These are phyloP conservation scores for Manis crassicaudata DNA, from an alignment of 2,797 vertebrate species.

Conservation along the genomic window DNA sequence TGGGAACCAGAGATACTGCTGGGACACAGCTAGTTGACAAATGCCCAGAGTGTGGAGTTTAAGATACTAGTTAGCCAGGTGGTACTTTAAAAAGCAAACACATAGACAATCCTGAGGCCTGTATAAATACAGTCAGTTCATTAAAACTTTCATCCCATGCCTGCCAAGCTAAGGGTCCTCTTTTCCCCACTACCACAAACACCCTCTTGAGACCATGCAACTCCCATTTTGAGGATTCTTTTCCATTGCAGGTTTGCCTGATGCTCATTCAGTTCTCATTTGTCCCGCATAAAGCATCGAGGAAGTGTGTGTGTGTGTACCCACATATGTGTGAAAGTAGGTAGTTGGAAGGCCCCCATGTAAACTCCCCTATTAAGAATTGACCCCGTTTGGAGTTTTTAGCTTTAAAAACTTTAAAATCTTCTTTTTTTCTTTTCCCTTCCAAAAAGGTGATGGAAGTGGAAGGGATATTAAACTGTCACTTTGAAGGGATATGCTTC, in stretches of 20 bases:
- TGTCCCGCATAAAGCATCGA: not conserved
- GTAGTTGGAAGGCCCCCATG: not conserved
- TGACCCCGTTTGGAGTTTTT: not conserved
- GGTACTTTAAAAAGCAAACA: not conserved
- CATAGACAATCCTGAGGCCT: not conserved
- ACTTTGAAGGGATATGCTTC: not conserved
- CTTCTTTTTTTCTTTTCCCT: not conserved
- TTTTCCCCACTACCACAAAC: not conserved
- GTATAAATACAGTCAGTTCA: not conserved
- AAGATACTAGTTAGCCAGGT: not conserved
- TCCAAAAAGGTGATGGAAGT: not conserved
- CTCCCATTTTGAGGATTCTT: not conserved
- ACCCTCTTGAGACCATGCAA: not conserved
- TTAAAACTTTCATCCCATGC: not conserved
- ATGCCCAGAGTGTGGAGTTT: not conserved
- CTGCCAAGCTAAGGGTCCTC: not conserved
- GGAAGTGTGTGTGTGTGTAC: not conserved
- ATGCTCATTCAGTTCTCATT: not conserved
- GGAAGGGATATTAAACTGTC: not conserved
- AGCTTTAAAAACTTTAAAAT: conserved; percentile 27
- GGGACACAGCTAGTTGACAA: not conserved
- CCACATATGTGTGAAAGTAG: not conserved
- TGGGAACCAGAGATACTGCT: not conserved
- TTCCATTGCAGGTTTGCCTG: not conserved
- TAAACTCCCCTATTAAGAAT: conserved; percentile 7